Conservation (phyloP, 2,888 invertebrate genomes). For the Allolobophora icterica region DNA sequence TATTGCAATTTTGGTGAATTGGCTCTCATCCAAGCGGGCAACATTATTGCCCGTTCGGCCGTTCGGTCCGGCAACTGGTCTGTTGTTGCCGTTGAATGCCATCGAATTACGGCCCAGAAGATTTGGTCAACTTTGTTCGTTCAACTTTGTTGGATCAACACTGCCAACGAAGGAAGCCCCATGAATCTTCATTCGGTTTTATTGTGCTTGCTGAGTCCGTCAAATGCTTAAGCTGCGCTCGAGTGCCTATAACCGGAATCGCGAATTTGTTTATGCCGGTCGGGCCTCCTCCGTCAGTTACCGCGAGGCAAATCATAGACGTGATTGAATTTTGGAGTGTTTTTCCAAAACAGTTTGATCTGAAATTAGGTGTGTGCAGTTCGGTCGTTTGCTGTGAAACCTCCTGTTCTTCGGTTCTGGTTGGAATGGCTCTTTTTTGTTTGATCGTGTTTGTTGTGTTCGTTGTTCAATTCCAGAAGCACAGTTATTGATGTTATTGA, state of each 20-base stretch:
- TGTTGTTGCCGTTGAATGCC: conserved; percentile 12
- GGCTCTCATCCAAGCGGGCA: not conserved
- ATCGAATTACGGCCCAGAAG: conserved; percentile 14
- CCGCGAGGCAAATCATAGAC: not conserved
- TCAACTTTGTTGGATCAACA: not conserved
- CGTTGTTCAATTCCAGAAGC: not conserved
- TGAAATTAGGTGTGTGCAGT: not conserved
- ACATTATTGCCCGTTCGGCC: conserved; percentile 24
- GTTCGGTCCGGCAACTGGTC: not conserved
- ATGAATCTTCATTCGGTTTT: conserved; percentile 25
- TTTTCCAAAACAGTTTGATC: not conserved
- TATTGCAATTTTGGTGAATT: conserved; percentile 28
- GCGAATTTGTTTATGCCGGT: not conserved
- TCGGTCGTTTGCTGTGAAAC: not conserved
- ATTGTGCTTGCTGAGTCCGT: not conserved
- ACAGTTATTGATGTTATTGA: not conserved
- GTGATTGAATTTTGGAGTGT: conserved; percentile 25
- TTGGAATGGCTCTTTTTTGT: not conserved
- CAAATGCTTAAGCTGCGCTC: conserved; percentile 14
- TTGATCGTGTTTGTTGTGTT: not conserved
- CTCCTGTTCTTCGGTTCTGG: not conserved
- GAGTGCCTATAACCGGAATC: not conserved
- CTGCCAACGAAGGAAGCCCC: not conserved
- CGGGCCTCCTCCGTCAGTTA: not conserved
- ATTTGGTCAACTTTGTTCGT: conserved; percentile 27